Evolutionary conservation across 2,888 invertebrate species (phyloP), one percentile per base, ranked within the genome.

Genomic region (Aplocera efformata): DNA sequence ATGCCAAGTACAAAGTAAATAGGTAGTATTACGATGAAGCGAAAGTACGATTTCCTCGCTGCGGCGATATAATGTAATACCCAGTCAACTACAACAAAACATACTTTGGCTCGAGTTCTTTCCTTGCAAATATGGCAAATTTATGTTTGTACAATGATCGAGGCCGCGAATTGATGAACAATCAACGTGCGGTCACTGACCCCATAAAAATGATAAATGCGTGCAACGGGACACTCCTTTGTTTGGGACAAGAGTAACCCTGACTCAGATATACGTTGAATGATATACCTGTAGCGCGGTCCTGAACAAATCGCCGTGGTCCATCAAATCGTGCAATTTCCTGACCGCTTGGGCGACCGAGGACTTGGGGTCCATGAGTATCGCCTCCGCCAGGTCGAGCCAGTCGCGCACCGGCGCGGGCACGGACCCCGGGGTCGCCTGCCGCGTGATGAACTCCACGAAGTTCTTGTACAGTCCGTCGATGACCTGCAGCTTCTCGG

Each of bases 381-480:
- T 88, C 0, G 90, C 89, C 41, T 92, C 90, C 0, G 92, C 90
- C 48, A 95, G 73, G 71, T 93, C 92, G 38, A 90, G 67, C 90
- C 93, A 72, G 56, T 73, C 68, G 41, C 67, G 56, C 28, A 77
- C 63, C 25, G 84, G 72, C 41, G 81, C 88, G 44, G 77, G 88
- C 57, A 64, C 78, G 21, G 69, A 67, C 29, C 80, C 78, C 10
- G 83, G 80, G 23, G 53, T 47, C 4, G 80, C 67, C 56, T 88
- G 88, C 29, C 84, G 75, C 26, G 53, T 57, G 46, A 92, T 90
- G 69, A 92, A 92, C 53, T 90, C 84, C 40, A 92, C 77, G 67
- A 93, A 95, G 29, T 89, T 90, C 48, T 89, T 90, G 68, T 94
- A 95, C 35, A 94, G 72, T 0, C 91, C 91, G 48, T 92, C 91